These are phyloP conservation scores for Parelbella ahira DNA, from an alignment of 2,888 invertebrate genomes.

Conservation along the genomic window DNA sequence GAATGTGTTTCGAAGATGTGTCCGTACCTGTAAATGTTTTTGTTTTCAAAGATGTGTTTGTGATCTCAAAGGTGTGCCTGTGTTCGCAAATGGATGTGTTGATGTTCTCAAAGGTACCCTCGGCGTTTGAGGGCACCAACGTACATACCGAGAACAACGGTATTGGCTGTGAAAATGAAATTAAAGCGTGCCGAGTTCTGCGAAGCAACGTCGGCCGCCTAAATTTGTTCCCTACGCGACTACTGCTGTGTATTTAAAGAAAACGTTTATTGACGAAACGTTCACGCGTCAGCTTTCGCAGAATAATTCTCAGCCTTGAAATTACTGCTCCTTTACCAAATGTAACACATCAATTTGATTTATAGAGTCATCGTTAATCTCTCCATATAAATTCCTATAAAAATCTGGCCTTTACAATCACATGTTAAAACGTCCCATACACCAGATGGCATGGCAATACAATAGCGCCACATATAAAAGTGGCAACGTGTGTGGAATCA, in stretches of 20 bases:
- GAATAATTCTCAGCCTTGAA: slow-evolving; percentile 19
- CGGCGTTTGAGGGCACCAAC: too few relatives aligned
- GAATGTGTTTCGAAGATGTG: too few relatives aligned
- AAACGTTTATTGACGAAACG: slow-evolving; percentile 9
- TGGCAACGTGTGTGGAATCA: slow-evolving; percentile 13
- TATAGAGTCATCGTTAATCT: too few relatives aligned
- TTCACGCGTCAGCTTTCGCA: neutral
- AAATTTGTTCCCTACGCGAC: slow-evolving; percentile 24
- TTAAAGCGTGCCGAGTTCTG: slow-evolving; percentile 49
- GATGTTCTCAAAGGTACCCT: slow-evolving; percentile 40
- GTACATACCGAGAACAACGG: slow-evolving; percentile 58
- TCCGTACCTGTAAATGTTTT: too few relatives aligned
- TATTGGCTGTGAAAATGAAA: slow-evolving; percentile 53
- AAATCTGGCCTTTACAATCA: too few relatives aligned
- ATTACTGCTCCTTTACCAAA: neutral
- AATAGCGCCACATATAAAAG: slow-evolving; percentile 6
- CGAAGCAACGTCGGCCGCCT: slow-evolving; percentile 47
- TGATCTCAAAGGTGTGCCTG: too few relatives aligned
- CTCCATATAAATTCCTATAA: too few relatives aligned
- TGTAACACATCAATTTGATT: too few relatives aligned
- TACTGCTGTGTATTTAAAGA: slow-evolving; percentile 3
- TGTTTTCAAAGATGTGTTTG: too few relatives aligned
- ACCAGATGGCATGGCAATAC: too few relatives aligned
- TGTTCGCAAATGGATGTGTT: too few relatives aligned
- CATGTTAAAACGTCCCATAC: too few relatives aligned